Percentiles rank a stretch among this genome's conserved stretches.
Evolutionary conservation across 35 echinoderm and acorn worm genomes (phyloP).

Genomic region (Holothuria glaberrima): DNA sequence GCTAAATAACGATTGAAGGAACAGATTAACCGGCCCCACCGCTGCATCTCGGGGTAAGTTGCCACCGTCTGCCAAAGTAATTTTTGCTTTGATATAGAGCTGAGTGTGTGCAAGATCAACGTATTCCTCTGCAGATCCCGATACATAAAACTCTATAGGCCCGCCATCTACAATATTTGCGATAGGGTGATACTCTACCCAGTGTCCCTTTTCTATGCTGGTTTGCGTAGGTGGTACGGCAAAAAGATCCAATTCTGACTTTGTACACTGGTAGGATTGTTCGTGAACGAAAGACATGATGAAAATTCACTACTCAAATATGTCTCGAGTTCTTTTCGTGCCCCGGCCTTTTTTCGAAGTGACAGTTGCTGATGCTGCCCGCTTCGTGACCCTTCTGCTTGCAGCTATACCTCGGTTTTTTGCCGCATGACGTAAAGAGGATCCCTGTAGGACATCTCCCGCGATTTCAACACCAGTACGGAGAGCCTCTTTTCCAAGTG

Average conservation of each 20-base stretch:
- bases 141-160: constrained; percentile 68
- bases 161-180: constrained; percentile 50
- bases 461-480: constrained; percentile 59
- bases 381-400: background rate
- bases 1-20: constrained; percentile 70
- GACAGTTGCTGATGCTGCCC: background rate
- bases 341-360: background rate
- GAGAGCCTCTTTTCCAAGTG: constrained; percentile 61
- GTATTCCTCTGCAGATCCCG: constrained; percentile 47
- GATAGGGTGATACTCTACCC: constrained; percentile 55
- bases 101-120: constrained; percentile 57
- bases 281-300: constrained; percentile 58
- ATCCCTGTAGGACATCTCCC: constrained; percentile 55
- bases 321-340: constrained; percentile 31
- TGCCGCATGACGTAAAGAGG: background rate
- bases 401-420: constrained; percentile 6
- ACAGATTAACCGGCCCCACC: constrained; percentile 71
- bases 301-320: constrained; percentile 26
- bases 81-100: constrained; percentile 47
- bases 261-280: constrained; percentile 60
- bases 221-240: constrained; percentile 43
- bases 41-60: background rate
- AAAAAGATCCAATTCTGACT: constrained; percentile 80
- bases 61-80: constrained; percentile 12
- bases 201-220: constrained; percentile 68